These are phyloP conservation scores for Copidosoma floridanum DNA, from an alignment of 1,140 invertebrate genomes.

Conservation along the genomic window DNA sequence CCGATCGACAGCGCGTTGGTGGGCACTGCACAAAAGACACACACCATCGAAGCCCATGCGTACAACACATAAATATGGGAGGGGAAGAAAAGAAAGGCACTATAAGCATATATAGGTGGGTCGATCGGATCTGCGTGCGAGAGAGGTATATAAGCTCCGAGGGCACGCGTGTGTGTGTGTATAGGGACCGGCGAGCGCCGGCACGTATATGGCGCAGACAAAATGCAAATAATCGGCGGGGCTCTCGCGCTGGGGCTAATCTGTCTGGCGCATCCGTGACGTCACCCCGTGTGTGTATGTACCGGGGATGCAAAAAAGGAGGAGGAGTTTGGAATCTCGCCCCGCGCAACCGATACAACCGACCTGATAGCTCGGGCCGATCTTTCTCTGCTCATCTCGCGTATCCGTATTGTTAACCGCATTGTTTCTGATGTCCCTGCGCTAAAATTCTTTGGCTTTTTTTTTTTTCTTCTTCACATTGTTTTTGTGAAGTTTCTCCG, in stretches of 20 bases:
- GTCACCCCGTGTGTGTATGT: conserved; percentile 41
- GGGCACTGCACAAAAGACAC: too few relatives aligned
- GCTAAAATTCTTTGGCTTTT: conserved; percentile 2
- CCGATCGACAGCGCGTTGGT: too few relatives aligned
- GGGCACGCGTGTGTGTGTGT: conserved; percentile 31
- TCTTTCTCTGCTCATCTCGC: conserved; percentile 23
- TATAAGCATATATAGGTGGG: too few relatives aligned
- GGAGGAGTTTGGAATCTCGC: neutral
- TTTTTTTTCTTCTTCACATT: too few relatives aligned
- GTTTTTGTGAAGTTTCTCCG: too few relatives aligned
- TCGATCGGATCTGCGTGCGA: too few relatives aligned
- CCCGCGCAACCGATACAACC: neutral
- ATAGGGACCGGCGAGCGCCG: conserved; percentile 13
- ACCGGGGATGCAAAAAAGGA: neutral
- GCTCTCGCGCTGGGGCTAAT: conserved; percentile 44
- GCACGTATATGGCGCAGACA: too few relatives aligned
- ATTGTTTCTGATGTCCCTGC: neutral
- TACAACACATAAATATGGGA: too few relatives aligned
- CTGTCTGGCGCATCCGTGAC: conserved; percentile 51
- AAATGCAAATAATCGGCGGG: conserved; percentile 51
- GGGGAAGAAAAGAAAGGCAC: conserved; percentile 10
- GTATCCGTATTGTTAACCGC: too few relatives aligned
- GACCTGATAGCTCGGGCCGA: conserved; percentile 12
- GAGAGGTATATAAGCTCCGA: neutral
- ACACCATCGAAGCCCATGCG: too few relatives aligned